These are phyloP conservation scores for Hydrolagus colliei DNA, from an alignment of 2,797 vertebrate species.

Conservation along the genomic window DNA sequence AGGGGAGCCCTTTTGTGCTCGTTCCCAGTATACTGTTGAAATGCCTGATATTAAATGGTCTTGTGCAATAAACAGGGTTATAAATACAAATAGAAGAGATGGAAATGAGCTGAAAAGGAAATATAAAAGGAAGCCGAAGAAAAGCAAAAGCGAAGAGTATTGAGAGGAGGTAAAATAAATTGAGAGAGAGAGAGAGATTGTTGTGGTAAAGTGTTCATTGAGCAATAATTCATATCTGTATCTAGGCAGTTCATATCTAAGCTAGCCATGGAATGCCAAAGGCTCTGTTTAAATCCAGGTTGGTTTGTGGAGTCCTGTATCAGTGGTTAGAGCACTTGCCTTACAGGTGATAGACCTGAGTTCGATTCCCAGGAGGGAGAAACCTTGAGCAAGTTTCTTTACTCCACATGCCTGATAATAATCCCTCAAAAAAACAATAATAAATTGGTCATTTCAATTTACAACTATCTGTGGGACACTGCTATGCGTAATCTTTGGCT, in stretches of 20 bases:
- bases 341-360: too few species aligned
- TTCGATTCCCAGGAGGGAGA: too few species aligned
- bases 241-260: neutral
- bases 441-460: too few species aligned
- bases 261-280: neutral
- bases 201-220: neutral
- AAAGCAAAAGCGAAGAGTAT: neutral
- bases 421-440: too few species aligned
- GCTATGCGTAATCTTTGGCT: too few species aligned
- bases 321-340: too few species aligned
- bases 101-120: neutral
- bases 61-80: neutral
- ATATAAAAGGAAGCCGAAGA: neutral
- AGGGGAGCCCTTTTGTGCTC: neutral
- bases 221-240: neutral
- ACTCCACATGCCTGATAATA: too few species aligned
- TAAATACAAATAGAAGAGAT: slow-evolving; percentile 6
- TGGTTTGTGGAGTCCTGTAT: neutral
- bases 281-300: neutral
- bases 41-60: slow-evolving; percentile 12
- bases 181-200: neutral
- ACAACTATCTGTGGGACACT: too few species aligned
- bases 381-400: too few species aligned
- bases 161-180: neutral
- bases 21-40: neutral